Evolutionary conservation across 1,140 invertebrate species (phyloP), one percentile per base, ranked within the genome.

Genomic region (Plodia interpunctella): DNA sequence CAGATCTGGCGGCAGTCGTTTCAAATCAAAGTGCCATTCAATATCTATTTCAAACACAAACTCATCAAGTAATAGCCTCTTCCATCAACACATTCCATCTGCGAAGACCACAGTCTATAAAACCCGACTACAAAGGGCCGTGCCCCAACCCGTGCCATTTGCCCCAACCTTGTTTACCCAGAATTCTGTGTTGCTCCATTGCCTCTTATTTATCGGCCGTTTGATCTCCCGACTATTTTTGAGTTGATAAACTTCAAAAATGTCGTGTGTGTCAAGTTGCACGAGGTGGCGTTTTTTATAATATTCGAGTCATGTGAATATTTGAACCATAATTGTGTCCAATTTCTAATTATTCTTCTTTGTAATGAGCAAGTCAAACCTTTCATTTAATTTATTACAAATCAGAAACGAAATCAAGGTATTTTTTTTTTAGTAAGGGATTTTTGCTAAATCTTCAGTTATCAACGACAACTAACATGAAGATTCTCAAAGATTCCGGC

Each of bases 211-310:
- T 53, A 25, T 25, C 2, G 9, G 20, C 17, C 51, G 18, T 53
- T 53, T 53, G 51, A 53, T 53, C 51, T 53, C 13, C 21, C 51
- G 51, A 25, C 21, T 53, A 53, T 21, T 53, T 53, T 53, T 53
- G n/a, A 53, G 38, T 44, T 44, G 38, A 44, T 44, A 44, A 44
- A 44, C 13, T n/a, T 15, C 8, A 44, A 15, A 44, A 25, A 6
- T 25, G 15, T 15, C 13, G 21, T 6, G 38, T 15, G 38, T 15
- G 5, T 1, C 8, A 44, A 44, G 38, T 44, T 44, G 15, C n/a
- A 44, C 13, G 38, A 15, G 5, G 38, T 15, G 15, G 38, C 38
- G 38, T 2, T 44, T 15, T 44, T 9, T 38, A 38, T 11, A 8
- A 13, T 38, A 8, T 38, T 38, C 2, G 11, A 13, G 11, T 2